Conservation (phyloP, 1,140 invertebrate species). For the Drosophila sucinea region DNA sequence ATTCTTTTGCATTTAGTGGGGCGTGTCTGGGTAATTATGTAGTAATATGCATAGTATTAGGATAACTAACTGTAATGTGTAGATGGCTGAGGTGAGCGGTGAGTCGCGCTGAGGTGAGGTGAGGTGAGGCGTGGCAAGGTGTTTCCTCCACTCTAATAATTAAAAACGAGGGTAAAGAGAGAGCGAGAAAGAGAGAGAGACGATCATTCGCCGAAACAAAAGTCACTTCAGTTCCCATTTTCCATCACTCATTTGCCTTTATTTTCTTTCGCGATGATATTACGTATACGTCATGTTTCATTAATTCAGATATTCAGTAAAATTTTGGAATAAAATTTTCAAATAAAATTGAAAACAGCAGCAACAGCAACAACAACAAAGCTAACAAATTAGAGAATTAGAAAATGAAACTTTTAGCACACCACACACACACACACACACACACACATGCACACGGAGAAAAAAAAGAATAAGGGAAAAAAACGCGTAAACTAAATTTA, state of each 20-base stretch:
- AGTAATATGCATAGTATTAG: slow-evolving; percentile 51
- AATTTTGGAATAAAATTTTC: background rate
- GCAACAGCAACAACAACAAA: background rate
- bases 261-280: slow-evolving; percentile 27
- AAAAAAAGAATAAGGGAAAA: background rate
- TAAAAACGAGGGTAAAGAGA: no score
- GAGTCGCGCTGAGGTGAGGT: background rate
- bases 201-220: slow-evolving; percentile 1
- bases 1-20: slow-evolving; percentile 48
- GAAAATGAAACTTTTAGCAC: slow-evolving; percentile 24
- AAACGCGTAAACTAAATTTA: slow-evolving; percentile 12
- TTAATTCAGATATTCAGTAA: slow-evolving; percentile 36
- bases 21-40: slow-evolving; percentile 64
- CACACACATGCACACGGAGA: slow-evolving; percentile 5
- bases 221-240: slow-evolving; percentile 25
- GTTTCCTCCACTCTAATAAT: background rate
- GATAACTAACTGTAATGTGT: slow-evolving; percentile 10
- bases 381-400: slow-evolving; percentile 18
- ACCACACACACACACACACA: slow-evolving; percentile 15
- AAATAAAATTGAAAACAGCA: slow-evolving; percentile 8
- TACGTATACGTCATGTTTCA: slow-evolving; percentile 65
- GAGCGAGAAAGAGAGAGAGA: background rate
- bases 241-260: slow-evolving; percentile 32
- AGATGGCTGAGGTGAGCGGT: background rate
- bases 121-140: background rate